Evolutionary conservation across 2,113 vertebrate species (phyloP), one percentile per base, ranked within the genome.

Genomic region (Sander vitreus): DNA sequence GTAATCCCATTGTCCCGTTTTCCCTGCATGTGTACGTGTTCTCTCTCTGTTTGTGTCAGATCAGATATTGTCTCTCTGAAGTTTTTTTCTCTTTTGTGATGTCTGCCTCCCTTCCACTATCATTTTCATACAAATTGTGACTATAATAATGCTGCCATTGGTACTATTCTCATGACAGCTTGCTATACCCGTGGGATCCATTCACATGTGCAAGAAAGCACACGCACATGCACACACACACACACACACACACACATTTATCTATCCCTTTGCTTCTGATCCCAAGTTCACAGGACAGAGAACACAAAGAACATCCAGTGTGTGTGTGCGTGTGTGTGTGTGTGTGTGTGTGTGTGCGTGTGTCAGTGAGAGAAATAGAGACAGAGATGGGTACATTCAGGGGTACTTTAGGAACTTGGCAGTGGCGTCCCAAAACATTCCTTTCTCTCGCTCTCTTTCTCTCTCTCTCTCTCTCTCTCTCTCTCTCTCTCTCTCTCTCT

Each of bases 391-490:
- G 60, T 76, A 30, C 83, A 71, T 67, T 80, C 79, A 53, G 64
- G 73, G 78, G 69, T 73, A 83, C 67, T 83, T 62, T 21, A 64
- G 64, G 69, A 69, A 84, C 73, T 84, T 90, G 76, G 85, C 77
- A 87, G 50, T 67, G 60, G 51, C 33, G 51, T 89, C 71, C 69
- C 58, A 39, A 85, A 80, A 62, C 78, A 90, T 89, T 85, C 80
- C 71, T 82, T 58, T 80, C 74, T 77, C 39, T 77, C 33, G 25
- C 57, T 65, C 69, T 18, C 58, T 2, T 27, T 39, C 36, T 39
- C 36, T 39, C 7, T 39, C 36, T 39, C 36, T 9, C 36, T 39
- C 36, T 39, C 36, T 39, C 36, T 39, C 36, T 39, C 36, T 39
- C 36, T 39, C 8, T 39, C 36, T 39, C 36, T 39, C 36, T 39